Percentiles rank a stretch among this genome's conserved stretches.
Evolutionary conservation across 1,140 invertebrate species (phyloP).

Genomic region (Globodera rostochiensis): DNA sequence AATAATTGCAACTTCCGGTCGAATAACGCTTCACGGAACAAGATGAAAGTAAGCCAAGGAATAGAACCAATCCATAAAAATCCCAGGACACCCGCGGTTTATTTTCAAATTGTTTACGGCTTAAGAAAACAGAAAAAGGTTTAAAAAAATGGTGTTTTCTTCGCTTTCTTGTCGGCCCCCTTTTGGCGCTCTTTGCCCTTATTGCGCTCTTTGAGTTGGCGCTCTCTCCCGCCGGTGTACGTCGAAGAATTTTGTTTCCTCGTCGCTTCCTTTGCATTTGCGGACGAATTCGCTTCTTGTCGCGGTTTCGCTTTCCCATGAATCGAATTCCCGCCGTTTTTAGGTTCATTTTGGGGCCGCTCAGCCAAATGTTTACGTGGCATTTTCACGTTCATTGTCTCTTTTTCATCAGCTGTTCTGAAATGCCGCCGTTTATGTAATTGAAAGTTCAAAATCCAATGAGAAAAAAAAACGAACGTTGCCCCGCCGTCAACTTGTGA

Average conservation of each 20-base stretch:
- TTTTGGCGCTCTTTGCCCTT: conserved; percentile 35
- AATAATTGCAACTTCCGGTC: too few species aligned
- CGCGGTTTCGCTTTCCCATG: neutral
- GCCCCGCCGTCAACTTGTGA: conserved; percentile 15
- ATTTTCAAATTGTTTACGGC: too few species aligned
- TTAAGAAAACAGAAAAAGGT: too few species aligned
- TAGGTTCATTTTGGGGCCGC: neutral
- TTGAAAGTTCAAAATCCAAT: neutral
- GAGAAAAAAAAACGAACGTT: neutral
- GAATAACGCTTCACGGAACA: too few species aligned
- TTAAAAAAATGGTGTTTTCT: neutral
- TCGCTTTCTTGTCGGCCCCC: conserved; percentile 40
- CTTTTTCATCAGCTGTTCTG: conserved; percentile 8
- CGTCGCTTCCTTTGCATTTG: neutral
- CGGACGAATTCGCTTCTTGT: neutral
- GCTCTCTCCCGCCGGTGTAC: conserved; percentile 41
- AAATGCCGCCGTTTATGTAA: neutral
- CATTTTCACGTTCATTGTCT: neutral
- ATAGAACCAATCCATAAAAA: too few species aligned
- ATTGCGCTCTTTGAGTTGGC: conserved; percentile 38
- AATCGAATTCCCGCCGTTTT: neutral
- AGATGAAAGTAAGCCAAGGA: too few species aligned
- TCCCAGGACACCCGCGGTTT: too few species aligned
- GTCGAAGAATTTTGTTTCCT: neutral
- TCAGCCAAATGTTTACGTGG: neutral